A percentile compares a stretch with the other conserved stretches of the same genome.
phyloP scores from a whole-genome alignment of 2,797 vertebrate genomes.

The Crocodylus rhombifer region DNA sequence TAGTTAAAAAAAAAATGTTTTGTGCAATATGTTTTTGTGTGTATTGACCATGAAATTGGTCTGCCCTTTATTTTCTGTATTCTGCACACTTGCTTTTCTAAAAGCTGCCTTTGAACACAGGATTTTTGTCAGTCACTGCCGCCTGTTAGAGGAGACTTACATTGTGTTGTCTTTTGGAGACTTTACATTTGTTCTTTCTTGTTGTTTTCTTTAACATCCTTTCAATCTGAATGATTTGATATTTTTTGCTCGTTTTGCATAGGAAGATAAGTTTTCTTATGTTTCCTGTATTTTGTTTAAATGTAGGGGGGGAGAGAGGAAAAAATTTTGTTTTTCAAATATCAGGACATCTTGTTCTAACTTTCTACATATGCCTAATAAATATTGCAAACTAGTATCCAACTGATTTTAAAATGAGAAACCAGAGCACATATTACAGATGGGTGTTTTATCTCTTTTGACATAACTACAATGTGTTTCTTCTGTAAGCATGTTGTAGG shows the following conservation, averaged over 20 bases:
- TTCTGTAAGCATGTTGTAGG: neutral
- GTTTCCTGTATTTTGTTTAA: neutral
- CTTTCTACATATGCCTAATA: neutral
- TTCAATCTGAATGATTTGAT: neutral
- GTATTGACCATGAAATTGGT: neutral
- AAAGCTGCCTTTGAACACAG: neutral
- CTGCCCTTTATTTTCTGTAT: neutral
- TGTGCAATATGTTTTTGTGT: neutral
- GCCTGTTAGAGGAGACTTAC: neutral
- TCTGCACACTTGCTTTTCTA: neutral
- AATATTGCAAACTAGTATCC: neutral
- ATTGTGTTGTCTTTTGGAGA: neutral
- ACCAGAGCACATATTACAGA: neutral
- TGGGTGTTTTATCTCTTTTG: neutral
- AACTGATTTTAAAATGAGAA: neutral
- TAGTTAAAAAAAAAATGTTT: too few species aligned
- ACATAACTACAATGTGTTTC: neutral
- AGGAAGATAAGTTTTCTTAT: neutral
- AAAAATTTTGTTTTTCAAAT: neutral
- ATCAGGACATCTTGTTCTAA: neutral
- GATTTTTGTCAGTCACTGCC: neutral
- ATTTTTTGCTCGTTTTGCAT: neutral
- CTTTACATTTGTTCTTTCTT: neutral
- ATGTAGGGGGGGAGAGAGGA: too few species aligned
- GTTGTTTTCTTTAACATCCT: neutral